Evolutionary conservation across 2,113 vertebrate species (phyloP), one percentile per base, ranked within the genome.

Genomic region (Hippocampus guttulatus): DNA sequence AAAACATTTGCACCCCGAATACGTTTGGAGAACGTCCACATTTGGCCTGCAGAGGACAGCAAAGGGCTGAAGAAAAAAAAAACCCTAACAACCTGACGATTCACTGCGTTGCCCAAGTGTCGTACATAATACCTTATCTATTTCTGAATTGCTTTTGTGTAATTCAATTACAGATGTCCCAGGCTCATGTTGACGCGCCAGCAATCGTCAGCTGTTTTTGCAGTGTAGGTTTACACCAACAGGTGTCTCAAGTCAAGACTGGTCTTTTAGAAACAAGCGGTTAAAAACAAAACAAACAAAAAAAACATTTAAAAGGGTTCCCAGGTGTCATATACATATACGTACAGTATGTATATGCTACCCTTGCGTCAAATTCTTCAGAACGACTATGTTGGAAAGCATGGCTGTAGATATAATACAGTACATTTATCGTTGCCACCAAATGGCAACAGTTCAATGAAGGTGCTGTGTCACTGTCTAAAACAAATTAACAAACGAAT

Each of bases 41-140:
- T 81, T 67, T 85, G 81, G 75, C 78, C 92, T 89, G 78, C 80
- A 91, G 91, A 85, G 90, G 88, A 88, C 68, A 76, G 81, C 85
- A 88, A 64, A 85, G 75, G 72, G 76, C 85, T 80, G 78, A 64
- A 30, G 57, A 81, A 80, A 73, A 62, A 73, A 62, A 51, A 25
- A 43, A 52, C 16, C 25, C 9, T 38, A 15, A 20, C 14, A 61
- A 20, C 15, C 11, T 55, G n/a, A 23, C 14, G 7, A 45, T 58
- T 33, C 14, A 74, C 33, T 51, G 7, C 57, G 62, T 69, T 73
- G 43, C 33, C 33, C 33, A 38, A 38, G 6, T 38, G 33, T 38
- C 33, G 33, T 38, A 38, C 33, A 38, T 38, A 38, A 38, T 38
- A 6, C 5, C 33, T 64, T 12, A 65, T 47, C 41, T 65, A 47